Base-by-base conservation (phyloP, 2,113 vertebrate genomes). In the Synchiropus splendidus region DNA sequence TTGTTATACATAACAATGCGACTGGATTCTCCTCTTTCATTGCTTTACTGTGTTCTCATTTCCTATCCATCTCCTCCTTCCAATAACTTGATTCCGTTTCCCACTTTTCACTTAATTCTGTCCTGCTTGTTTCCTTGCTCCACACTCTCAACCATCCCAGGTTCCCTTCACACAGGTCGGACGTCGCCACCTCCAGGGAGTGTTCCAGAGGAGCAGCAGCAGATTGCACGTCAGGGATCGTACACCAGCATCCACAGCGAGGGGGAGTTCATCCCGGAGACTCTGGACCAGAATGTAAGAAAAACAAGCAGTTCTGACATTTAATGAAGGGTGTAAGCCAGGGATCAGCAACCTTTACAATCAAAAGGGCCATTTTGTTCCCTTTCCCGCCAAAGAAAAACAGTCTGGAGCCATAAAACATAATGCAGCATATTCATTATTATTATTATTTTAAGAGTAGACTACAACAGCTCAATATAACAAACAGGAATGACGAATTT, bases 181-280 rank as follows among this genome's bases (percentile, higher is more conserved):
- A 89, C 88, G 34, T 94, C 90, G 0, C 91, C 91, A 0, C 91
- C 91, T 0, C 91, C 90, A 0, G 91, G 91, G 18, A 91, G 89
- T 0, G 89, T 94, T 30, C 90, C 91, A 0, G 89, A 92, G 61
- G 91, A 92, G 73, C 90, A 94, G 81, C 90, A 94, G 78, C 91
- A 91, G 74, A 91, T 92, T 0, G 90, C 89, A 1, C 89, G 91
- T 15, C 91, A 94, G 65, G 90, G 90, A 12, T 92, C 90, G 48
- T 91, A 90, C 54, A 92, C 90, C 69, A 92, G 90, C 82, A 91
- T 94, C 72, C 86, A 92, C 80, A 92, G 90, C 1, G 91, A 92
- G 61, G 91, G 91, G 4, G 89, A 94, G 70, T 94, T 94, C 75
- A 94, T 94, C 67, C 91, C 91, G 0, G 90, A 94, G 74, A 88